Conservation (phyloP, 1,140 invertebrate genomes). For the Drosophila teissieri region DNA sequence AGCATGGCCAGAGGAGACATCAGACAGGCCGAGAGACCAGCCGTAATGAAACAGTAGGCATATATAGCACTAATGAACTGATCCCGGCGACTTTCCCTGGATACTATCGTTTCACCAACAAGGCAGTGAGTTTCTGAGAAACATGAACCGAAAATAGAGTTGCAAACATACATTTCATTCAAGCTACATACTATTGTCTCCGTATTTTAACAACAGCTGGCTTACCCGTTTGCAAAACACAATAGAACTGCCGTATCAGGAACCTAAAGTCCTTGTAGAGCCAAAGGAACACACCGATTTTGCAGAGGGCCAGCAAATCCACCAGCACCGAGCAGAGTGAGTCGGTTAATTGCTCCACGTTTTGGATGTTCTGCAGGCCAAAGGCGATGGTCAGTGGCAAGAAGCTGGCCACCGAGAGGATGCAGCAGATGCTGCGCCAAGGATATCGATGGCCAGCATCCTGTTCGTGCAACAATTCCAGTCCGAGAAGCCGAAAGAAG, state of each 20-base stretch:
- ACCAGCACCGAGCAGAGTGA: conserved; percentile 43
- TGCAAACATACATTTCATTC: too few relatives aligned
- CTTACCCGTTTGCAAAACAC: conserved; percentile 21
- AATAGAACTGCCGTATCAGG: conserved; percentile 11
- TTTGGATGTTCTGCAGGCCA: conserved; percentile 32
- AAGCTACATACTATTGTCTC: too few relatives aligned
- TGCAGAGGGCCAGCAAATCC: conserved; percentile 43
- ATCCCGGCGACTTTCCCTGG: conserved; percentile 18
- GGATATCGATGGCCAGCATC: conserved; percentile 1
- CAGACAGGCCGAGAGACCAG: conserved; percentile 30
- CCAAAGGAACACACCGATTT: conserved; percentile 21
- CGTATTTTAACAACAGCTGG: neutral
- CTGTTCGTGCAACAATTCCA: conserved; percentile 23
- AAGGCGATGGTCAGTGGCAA: conserved; percentile 45
- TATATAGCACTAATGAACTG: conserved; percentile 46
- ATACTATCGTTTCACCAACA: conserved; percentile 5
- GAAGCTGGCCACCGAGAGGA: conserved; percentile 38
- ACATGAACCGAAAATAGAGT: too few relatives aligned
- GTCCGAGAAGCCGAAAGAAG: conserved; percentile 47
- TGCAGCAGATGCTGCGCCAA: conserved; percentile 15
- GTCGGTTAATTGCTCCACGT: conserved; percentile 46
- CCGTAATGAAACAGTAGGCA: conserved; percentile 23
- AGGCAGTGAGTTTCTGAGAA: conserved; percentile 11
- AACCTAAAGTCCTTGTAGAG: conserved; percentile 13
- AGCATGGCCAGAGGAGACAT: conserved; percentile 28